Percentiles rank a stretch among this genome's conserved stretches.
Conservation (phyloP, 2,888 invertebrate species). For the Ganaspis brasiliensis region DNA sequence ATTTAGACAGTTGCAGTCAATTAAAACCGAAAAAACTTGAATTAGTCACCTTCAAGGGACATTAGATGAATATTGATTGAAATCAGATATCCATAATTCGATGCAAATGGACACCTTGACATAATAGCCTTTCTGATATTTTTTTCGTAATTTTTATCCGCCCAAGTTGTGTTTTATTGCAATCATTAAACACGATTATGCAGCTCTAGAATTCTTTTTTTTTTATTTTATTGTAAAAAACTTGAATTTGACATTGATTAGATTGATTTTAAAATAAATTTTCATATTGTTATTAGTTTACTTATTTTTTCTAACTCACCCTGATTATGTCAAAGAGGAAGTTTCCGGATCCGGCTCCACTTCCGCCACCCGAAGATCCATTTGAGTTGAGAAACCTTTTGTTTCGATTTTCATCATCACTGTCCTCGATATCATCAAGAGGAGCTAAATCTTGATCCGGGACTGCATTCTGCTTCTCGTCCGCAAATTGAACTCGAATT, state of each 20-base stretch:
- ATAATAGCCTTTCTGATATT: neutral
- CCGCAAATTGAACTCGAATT: conserved; percentile 84
- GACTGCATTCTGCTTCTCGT: conserved; percentile 84
- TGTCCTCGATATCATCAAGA: conserved; percentile 86
- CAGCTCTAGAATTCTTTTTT: neutral
- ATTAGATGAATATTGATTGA: conserved; percentile 1
- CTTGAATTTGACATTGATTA: no score
- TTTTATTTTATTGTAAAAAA: no score
- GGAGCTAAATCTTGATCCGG: conserved; percentile 87
- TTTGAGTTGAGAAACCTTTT: conserved; percentile 88
- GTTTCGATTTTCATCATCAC: conserved; percentile 91
- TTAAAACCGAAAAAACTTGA: neutral
- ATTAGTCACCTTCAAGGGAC: neutral
- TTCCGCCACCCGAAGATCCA: conserved; percentile 79
- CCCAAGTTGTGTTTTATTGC: no score
- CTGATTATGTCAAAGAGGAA: conserved; percentile 94
- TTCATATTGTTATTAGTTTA: neutral
- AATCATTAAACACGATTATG: conserved; percentile 35
- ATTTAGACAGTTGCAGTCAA: neutral
- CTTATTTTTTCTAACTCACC: conserved; percentile 84
- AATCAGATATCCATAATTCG: neutral
- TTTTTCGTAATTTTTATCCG: neutral
- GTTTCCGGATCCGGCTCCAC: conserved; percentile 90
- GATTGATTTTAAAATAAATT: conserved; percentile 4
- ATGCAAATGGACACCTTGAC: conserved; percentile 13